Evolutionary conservation across 2,888 invertebrate genomes (phyloP).

Genomic region (Drosophila hamatofila): DNA sequence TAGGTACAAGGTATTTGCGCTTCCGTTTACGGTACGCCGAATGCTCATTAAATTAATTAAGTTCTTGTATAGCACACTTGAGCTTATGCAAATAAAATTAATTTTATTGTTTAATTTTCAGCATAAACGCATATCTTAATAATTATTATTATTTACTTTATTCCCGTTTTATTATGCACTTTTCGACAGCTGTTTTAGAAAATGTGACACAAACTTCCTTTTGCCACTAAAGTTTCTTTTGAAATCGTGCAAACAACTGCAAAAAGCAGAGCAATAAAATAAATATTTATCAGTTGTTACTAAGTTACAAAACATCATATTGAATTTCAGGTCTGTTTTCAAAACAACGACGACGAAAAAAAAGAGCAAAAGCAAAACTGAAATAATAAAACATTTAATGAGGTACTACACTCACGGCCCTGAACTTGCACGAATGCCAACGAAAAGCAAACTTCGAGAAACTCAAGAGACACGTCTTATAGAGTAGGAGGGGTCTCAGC

Average conservation of each 20-base stretch:
- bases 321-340: constrained; percentile 31
- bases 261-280: background rate
- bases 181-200: constrained; percentile 32
- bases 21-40: background rate
- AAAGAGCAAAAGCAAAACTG: background rate
- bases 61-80: background rate
- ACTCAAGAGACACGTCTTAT: constrained; percentile 23
- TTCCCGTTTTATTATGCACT: background rate
- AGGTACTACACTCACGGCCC: constrained; percentile 45
- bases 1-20: background rate
- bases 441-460: constrained; percentile 23
- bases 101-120: background rate
- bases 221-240: constrained; percentile 1
- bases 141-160: background rate
- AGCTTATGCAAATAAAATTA: background rate
- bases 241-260: constrained; percentile 2
- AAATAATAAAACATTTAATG: constrained; percentile 40
- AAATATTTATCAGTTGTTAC: constrained; percentile 22
- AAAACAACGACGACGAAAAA: background rate
- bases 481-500: constrained; percentile 8
- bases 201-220: background rate
- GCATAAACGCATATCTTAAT: background rate
- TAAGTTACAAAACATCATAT: background rate
- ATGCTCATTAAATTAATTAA: too few relatives aligned
- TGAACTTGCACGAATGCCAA: constrained; percentile 62